Conservation (phyloP, 1,140 invertebrate genomes). For the Diorhabda carinulata region DNA sequence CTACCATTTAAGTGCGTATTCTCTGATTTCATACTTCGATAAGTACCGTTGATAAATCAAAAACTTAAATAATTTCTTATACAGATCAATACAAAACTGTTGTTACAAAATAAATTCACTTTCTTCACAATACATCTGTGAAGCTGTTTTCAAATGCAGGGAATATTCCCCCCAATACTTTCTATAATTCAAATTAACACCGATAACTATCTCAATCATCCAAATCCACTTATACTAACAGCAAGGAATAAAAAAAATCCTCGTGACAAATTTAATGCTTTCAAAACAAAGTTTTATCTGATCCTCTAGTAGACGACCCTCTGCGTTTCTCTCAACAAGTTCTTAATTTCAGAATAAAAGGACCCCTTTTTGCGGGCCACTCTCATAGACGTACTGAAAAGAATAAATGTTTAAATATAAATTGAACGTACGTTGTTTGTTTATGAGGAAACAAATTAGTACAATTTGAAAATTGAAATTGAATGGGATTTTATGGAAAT, state of each 20-base stretch:
- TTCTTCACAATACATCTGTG: neutral
- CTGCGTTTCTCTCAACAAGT: conserved; percentile 9
- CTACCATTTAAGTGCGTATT: too few species aligned
- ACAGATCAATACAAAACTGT: too few species aligned
- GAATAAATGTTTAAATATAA: neutral
- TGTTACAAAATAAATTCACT: neutral
- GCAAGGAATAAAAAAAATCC: conserved; percentile 8
- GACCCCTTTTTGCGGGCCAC: neutral
- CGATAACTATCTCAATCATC: conserved; percentile 5
- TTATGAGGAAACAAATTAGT: too few species aligned
- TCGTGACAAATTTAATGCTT: conserved; percentile 13
- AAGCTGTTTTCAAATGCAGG: neutral
- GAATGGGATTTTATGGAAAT: too few species aligned
- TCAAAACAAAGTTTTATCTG: conserved; percentile 9
- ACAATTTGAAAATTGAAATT: too few species aligned
- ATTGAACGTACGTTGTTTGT: too few species aligned
- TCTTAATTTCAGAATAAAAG: conserved; percentile 12
- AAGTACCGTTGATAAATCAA: too few species aligned
- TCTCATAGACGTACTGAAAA: neutral
- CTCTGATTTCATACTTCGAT: too few species aligned
- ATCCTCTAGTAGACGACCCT: neutral
- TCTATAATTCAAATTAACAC: neutral
- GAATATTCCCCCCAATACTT: neutral
- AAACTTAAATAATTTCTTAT: too few species aligned
- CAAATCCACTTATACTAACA: conserved; percentile 8